Evolutionary conservation across 2,888 invertebrate species (phyloP).

Genomic region (Petrolisthes manimaculis): DNA sequence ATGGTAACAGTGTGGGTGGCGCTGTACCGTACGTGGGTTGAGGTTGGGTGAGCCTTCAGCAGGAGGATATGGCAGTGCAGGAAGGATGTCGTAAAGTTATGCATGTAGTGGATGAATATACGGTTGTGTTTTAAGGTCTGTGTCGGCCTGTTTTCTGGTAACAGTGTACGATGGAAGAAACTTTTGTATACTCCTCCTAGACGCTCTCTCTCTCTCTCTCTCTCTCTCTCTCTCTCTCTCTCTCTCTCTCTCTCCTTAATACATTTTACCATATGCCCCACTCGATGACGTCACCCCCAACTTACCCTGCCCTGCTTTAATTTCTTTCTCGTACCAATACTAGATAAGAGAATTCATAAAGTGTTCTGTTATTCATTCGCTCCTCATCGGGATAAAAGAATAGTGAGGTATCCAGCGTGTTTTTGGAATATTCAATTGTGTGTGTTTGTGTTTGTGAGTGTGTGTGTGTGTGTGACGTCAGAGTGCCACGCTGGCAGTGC

Average conservation of each 20-base stretch:
- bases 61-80: too few relatives aligned
- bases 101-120: too few relatives aligned
- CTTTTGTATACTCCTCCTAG: not conserved
- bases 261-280: too few relatives aligned
- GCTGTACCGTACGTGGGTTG: too few relatives aligned
- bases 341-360: too few relatives aligned
- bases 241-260: not conserved
- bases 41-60: too few relatives aligned
- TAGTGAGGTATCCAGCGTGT: not conserved
- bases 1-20: too few relatives aligned
- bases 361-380: not conserved
- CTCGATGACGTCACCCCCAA: not conserved
- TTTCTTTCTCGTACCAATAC: not conserved
- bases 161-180: too few relatives aligned
- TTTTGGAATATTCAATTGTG: not conserved
- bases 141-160: too few relatives aligned
- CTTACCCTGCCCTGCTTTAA: not conserved
- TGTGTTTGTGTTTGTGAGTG: constrained; percentile 7
- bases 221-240: not conserved
- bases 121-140: too few relatives aligned
- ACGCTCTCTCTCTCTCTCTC: not conserved
- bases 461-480: constrained; percentile 25
- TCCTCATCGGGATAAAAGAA: not conserved
- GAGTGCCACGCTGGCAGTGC: not conserved
- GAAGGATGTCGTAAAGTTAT: too few relatives aligned